phyloP scores from a whole-genome alignment of 2,113 vertebrate species.

The Scophthalmus maximus region DNA sequence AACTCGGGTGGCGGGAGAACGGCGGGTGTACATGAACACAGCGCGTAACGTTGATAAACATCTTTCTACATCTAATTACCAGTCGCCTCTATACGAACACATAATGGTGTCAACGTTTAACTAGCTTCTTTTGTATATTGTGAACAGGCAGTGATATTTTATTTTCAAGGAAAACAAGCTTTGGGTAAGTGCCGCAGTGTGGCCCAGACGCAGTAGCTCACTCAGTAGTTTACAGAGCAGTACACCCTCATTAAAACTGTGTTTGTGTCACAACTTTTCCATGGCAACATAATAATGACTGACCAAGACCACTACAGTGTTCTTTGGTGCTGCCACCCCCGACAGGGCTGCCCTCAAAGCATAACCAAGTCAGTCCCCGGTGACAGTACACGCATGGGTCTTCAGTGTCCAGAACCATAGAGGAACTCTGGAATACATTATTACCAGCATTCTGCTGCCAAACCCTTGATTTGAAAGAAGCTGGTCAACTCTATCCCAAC shows the following conservation, averaged over 20 bases:
- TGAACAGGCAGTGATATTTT: slow-evolving; percentile 14
- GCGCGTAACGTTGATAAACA: slow-evolving; percentile 38
- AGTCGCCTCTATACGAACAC: slow-evolving; percentile 14
- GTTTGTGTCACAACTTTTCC: slow-evolving; percentile 53
- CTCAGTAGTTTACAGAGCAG: slow-evolving; percentile 41
- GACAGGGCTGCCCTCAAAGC: slow-evolving; percentile 87
- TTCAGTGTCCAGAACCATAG: slow-evolving; percentile 88
- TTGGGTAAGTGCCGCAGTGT: slow-evolving; percentile 15
- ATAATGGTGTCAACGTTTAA: slow-evolving; percentile 1
- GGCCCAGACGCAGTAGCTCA: slow-evolving; percentile 39
- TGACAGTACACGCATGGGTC: slow-evolving; percentile 89
- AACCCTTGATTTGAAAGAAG: slow-evolving; percentile 88
- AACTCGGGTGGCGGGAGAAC: slow-evolving; percentile 68
- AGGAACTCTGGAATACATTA: slow-evolving; percentile 84
- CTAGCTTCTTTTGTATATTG: not conserved
- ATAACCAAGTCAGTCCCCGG: slow-evolving; percentile 86
- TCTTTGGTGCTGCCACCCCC: slow-evolving; percentile 87
- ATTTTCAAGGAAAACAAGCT: slow-evolving; percentile 21
- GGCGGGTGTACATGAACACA: slow-evolving; percentile 42
- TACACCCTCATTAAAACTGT: slow-evolving; percentile 58
- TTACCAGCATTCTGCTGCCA: slow-evolving; percentile 64
- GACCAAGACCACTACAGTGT: slow-evolving; percentile 90
- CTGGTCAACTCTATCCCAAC: slow-evolving; percentile 88
- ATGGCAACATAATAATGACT: slow-evolving; percentile 71
- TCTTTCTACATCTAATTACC: slow-evolving; percentile 19